Percentiles rank a stretch among this genome's conserved stretches.
phyloP scores from a whole-genome alignment of 2,888 invertebrate genomes.

The Brachycybe producta region DNA sequence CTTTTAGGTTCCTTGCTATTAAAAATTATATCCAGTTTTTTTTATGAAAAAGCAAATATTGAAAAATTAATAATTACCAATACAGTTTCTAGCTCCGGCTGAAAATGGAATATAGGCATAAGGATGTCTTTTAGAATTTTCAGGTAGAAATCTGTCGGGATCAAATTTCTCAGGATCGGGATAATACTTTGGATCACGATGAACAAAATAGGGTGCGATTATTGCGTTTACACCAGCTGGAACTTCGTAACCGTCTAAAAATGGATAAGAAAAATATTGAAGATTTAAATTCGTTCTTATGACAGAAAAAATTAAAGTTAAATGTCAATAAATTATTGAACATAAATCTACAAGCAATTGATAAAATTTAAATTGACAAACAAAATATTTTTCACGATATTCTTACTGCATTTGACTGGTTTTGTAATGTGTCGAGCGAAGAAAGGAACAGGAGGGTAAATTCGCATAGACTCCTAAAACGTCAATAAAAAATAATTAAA shows the following conservation, averaged over 20 bases:
- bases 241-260: slow-evolving; percentile 46
- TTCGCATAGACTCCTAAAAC: slow-evolving; percentile 6
- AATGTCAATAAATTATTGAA: no score
- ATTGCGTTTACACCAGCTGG: slow-evolving; percentile 56
- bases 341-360: no score
- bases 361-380: no score
- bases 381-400: no score
- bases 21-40: no score
- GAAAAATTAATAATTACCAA: no score
- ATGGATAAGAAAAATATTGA: no score
- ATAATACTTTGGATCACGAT: slow-evolving; percentile 50
- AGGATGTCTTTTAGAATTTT: slow-evolving; percentile 54
- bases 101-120: slow-evolving; percentile 38
- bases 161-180: slow-evolving; percentile 56
- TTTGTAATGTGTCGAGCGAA: slow-evolving; percentile 2
- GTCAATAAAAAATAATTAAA: no score
- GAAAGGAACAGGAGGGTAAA: slow-evolving; percentile 13
- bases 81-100: slow-evolving; percentile 31
- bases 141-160: slow-evolving; percentile 63
- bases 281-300: no score
- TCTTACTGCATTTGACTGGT: slow-evolving; percentile 6
- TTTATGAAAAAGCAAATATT: no score
- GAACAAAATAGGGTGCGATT: slow-evolving; percentile 49
- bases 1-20: no score
- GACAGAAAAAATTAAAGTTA: no score